These are phyloP conservation scores for Cryptotis parvus DNA, from an alignment of 2,113 vertebrate genomes.

Conservation along the genomic window DNA sequence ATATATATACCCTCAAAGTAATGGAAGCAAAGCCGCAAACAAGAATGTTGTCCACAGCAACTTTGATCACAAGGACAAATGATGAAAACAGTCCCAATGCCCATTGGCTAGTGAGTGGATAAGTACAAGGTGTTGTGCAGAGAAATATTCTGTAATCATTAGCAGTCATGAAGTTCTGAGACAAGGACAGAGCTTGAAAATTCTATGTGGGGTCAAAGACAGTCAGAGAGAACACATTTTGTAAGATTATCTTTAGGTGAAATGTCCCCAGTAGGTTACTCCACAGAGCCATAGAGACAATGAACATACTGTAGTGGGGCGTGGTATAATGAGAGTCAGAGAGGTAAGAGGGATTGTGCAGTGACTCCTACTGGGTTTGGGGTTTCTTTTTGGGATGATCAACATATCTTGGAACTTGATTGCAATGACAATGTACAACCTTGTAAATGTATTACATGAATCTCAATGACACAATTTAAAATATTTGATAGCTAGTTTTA, in stretches of 20 bases:
- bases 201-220: background rate
- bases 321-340: too few species aligned
- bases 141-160: background rate
- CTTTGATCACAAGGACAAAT: background rate
- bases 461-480: background rate
- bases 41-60: background rate
- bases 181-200: background rate
- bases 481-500: background rate
- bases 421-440: background rate
- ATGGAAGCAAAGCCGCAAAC: background rate
- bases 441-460: background rate
- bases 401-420: background rate
- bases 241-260: background rate
- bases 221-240: background rate
- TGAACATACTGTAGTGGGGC: background rate
- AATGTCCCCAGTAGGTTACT: background rate
- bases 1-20: background rate
- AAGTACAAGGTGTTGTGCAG: accelerated
- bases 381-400: background rate
- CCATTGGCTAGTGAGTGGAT: background rate
- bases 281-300: background rate
- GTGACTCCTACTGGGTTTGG: background rate
- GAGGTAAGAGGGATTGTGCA: background rate
- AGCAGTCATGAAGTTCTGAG: background rate
- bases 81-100: background rate